Evolutionary conservation across 2,888 invertebrate species (phyloP), one percentile per base, ranked within the genome.

Genomic region (Lypha dubia): DNA sequence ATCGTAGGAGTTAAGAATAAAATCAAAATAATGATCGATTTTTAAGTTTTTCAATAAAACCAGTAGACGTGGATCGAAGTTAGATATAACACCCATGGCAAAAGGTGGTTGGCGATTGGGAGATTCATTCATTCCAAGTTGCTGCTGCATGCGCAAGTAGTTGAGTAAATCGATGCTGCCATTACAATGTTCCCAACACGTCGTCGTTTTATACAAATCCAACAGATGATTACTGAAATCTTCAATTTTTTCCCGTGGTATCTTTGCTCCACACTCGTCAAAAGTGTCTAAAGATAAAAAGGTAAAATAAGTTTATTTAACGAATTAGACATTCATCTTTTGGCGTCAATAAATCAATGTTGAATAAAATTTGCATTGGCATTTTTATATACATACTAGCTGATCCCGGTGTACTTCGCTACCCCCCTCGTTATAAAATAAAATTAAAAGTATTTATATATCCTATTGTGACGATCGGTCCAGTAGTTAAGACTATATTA

Each of bases 41-140:
- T 94, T 94, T 46, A 95, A 93, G 87, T 94, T 95, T 15, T 92
- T 88, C 71, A 98, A 93, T 85, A 98, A 94, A 6, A 93, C 93
- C 82, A 94, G 93, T 2, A 98, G 93, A 38, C 98, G 93, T 38
- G 97, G 96, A 93, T 98, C 98, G 92, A 96, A 97, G 92, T 98
- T 98, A 7, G 98, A 97, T 87, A 98, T 95, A 0, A 97, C 94
- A 3, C 97, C 98, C 56, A 97, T 87, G 11, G 87, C 86, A 63
- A 89, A 89, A 6, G 89, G 88, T 8, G 86, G 73, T 17, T 70
- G 88, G 53, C 86, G 85, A 67, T 86, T 87, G 13, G 79, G 51
- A n/a, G 41, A 46, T 13, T 80, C 74, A 9, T 67, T 83, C n/a
- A 85, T 82, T 7, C 86, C 88, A 44, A 88, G 56, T 67, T 89